These are phyloP conservation scores for Triplophysa bombifrons DNA, from an alignment of 2,797 vertebrate species.

Conservation along the genomic window DNA sequence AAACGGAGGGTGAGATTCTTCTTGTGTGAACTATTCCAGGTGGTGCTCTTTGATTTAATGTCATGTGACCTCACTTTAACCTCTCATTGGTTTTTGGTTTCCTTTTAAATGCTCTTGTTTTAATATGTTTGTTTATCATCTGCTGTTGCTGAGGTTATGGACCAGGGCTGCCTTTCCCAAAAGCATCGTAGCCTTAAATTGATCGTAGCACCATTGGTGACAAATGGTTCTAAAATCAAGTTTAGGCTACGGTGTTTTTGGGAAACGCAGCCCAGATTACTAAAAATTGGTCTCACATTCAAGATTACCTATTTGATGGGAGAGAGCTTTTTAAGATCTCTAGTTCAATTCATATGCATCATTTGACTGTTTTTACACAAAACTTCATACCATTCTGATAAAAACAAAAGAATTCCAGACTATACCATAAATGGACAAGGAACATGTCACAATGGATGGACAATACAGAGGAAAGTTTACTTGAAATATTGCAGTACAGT, in stretches of 20 bases:
- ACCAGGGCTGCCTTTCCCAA: neutral
- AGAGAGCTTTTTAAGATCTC: neutral
- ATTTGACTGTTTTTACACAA: neutral
- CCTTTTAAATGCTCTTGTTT: slow-evolving; percentile 49
- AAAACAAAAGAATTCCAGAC: slow-evolving; percentile 10
- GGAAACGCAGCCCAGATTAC: no score
- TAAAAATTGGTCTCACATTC: neutral
- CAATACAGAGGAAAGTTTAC: slow-evolving; percentile 23
- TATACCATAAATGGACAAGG: slow-evolving; percentile 12
- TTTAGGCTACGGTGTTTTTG: no score
- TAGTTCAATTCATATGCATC: neutral
- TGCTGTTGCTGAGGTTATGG: slow-evolving; percentile 24
- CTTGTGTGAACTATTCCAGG: neutral
- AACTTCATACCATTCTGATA: slow-evolving; percentile 22
- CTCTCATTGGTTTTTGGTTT: neutral
- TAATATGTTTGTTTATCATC: slow-evolving; percentile 40
- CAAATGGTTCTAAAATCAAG: no score
- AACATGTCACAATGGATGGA: slow-evolving; percentile 29
- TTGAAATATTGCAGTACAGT: slow-evolving; percentile 17
- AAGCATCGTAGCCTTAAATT: no score
- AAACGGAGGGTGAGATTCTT: neutral
- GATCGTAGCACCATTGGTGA: no score
- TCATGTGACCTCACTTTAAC: slow-evolving; percentile 45
- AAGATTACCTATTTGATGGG: neutral
- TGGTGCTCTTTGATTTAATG: slow-evolving; percentile 48